Evolutionary conservation across 2,888 invertebrate genomes (phyloP), one percentile per base, ranked within the genome.

Genomic region (Drosophila macrothrix): DNA sequence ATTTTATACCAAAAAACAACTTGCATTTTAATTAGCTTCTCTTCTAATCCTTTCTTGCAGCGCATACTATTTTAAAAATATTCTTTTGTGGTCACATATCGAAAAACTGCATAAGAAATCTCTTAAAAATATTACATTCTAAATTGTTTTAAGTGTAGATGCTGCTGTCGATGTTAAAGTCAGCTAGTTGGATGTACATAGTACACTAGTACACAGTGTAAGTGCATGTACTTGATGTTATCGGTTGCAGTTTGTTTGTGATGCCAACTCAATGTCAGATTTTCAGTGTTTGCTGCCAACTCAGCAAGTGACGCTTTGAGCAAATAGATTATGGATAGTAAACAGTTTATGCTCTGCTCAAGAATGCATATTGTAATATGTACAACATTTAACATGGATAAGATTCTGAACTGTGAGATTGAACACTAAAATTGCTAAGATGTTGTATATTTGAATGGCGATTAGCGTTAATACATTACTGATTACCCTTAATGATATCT

Each of bases 221-320:
- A 63, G 28, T 66, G 64, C 73, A 77, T 69, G 56, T 67, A 50
- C 41, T 49, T 60, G 54, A 49, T 65, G 55, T 73, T 78, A 80
- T 83, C 80, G 71, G 68, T 31, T 25, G n/a, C 22, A 37, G 63
- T 69, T 62, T 61, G 68, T 68, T 74, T 77, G 65, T 41, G 49
- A 77, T 73, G 52, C 61, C 65, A 74, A 74, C 68, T 59, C 65
- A 83, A 69, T 76, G 76, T 76, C 75, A 75, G 66, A 55, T 64
- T 46, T 60, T 61, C 35, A 64, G 50, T 66, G 4, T 28, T 29
- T 29, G 39, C 29, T 39, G 65, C 69, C 43, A 39, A 68, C 39
- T 66, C 63, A 80, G 67, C 67, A 55, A 68, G 50, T 54, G 67
- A 68, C 65, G 66, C 33, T 62, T 41, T 25, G 12, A 29, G 29